Base-by-base conservation (phyloP, 2,113 vertebrate genomes). In the Mastomys coucha region DNA sequence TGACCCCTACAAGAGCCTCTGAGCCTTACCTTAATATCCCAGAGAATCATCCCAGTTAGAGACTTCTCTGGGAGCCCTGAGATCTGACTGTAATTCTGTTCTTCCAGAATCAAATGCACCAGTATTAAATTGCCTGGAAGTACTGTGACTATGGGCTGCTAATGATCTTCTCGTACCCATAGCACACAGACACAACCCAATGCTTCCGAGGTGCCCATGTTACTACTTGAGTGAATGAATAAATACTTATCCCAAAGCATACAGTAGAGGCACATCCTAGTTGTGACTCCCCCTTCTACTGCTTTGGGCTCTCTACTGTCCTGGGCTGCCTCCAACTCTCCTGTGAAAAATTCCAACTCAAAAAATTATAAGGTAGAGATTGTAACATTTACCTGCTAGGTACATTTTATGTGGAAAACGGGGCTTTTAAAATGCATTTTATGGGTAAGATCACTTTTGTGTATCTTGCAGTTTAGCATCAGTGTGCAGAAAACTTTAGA, bases 361-460 rank as follows among this genome's bases (percentile, higher is more conserved):
- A 94, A 80, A 65, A 12, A 70, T 51, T 49, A 76, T 77, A 93
- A 87, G 88, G n/a, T 56, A 72, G 45, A 86, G 24, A 20, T 26
- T 76, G 14, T 89, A 42, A 78, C 73, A 88, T 14, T 56, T 42
- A 39, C 85, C 36, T 77, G 16, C n/a, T 56, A n/a, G 72, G 20
- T 76, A 58, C 63, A 89, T 63, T 96, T 92, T 80, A 28, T 45
- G 58, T 36, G 92, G 58, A 75, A 96, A 90, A 49, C 65, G 2
- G 60, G 60, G 78, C 51, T 93, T 96, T 67, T 82, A 0, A 13
- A 60, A 36, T 31, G 84, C 13, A 42, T 85, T 67, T 85, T 85
- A 56, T 33, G 56, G 69, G 16, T 49, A 69, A 75, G 75, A 85
- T 77, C 20, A 65, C 22, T 77, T 89, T 73, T 75, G 42, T 24